phyloP scores from a whole-genome alignment of 2,113 vertebrate species.

The Cervus canadensis region DNA sequence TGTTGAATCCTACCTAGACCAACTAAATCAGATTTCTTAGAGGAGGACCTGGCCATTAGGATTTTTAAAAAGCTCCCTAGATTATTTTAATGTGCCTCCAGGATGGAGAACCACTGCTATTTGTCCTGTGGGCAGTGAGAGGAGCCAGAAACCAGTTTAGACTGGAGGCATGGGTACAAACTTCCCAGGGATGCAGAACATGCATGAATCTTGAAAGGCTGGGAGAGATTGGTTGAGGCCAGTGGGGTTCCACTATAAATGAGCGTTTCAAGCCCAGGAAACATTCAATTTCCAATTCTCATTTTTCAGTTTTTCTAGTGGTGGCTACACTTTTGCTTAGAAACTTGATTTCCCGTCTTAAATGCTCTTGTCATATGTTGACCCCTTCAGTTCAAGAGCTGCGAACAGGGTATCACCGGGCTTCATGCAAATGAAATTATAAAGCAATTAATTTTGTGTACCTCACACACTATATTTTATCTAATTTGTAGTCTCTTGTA shows the following conservation, averaged over 20 bases:
- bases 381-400: neutral
- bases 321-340: neutral
- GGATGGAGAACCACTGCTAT: neutral
- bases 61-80: neutral
- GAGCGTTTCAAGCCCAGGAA: neutral
- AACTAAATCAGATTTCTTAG: neutral
- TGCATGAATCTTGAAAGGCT: neutral
- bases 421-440: slow-evolving; percentile 28
- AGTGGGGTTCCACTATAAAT: neutral
- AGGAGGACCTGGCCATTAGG: neutral
- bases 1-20: neutral
- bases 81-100: neutral
- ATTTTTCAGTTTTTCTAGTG: neutral
- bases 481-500: neutral
- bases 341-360: neutral
- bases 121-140: neutral
- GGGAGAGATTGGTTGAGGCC: neutral
- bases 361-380: neutral
- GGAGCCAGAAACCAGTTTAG: neutral
- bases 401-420: neutral
- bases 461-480: neutral
- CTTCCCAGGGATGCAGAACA: neutral
- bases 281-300: neutral
- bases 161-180: neutral
- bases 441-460: neutral